Base-by-base conservation (phyloP, 2,888 invertebrate genomes). In the Aproaerema taeniolella region DNA sequence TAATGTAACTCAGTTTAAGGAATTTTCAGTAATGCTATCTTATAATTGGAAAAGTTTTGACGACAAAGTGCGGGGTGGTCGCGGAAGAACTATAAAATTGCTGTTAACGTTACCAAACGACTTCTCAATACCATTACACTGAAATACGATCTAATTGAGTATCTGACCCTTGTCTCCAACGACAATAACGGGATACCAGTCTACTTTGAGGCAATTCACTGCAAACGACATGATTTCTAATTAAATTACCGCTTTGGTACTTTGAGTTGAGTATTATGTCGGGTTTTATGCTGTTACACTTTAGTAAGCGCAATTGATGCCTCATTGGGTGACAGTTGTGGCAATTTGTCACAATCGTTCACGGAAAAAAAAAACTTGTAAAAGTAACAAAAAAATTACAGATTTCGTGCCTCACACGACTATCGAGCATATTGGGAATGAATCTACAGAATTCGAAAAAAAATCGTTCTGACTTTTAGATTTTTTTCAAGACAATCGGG, bases 81-180 rank as follows among this genome's bases (percentile, higher is more conserved):
- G 41, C 53, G 53, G 55, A 67, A 69, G 67, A 73, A 74, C 75
- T 74, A 75, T 75, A 75, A 76, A 74, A 74, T 75, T 57, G 68
- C 72, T 67, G 68, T 76, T 70, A 74, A 66, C 61, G 57, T 50
- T 44, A 57, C 54, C 49, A 48, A 72, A 72, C 67, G 72, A 69
- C 66, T 69, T 67, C 68, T 68, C 70, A 58, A 70, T 74, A 70
- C 63, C 66, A 69, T 73, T 74, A 71, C 56, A 53, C 58, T 67
- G 67, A 70, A 68, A 70, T 67, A 70, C 58, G 62, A 58, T 58
- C 55, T 63, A 67, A 72, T 70, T 66, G 63, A 68, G 61, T 62
- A 51, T 58, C 59, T 52, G 45, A 40, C 41, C 43, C 40, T 38
- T 42, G 41, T 39, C 29, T 30, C 11, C 26, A 20, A 36, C 31